Conservation (phyloP, 2,888 invertebrate genomes). For the Alsophila aescularia region DNA sequence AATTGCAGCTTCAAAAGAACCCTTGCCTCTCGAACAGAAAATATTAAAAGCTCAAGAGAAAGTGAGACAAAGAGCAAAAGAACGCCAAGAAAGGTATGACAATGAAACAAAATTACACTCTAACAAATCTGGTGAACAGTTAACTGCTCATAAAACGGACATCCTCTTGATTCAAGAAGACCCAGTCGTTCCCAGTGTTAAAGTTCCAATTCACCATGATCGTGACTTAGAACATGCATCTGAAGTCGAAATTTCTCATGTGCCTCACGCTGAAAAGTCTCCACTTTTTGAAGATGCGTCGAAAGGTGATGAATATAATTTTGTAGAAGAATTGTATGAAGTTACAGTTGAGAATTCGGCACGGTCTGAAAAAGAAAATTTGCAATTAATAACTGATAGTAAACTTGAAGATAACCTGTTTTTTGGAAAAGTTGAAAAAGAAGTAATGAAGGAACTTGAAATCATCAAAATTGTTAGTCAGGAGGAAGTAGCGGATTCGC, state of each 20-base stretch:
- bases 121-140: background rate
- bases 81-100: constrained; percentile 46
- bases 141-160: constrained; percentile 3
- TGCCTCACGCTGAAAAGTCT: constrained; percentile 18
- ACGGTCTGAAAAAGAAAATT: background rate
- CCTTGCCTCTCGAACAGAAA: constrained; percentile 61
- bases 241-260: constrained; percentile 53
- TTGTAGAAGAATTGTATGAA: background rate
- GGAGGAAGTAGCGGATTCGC: background rate
- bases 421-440: constrained; percentile 12
- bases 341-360: background rate
- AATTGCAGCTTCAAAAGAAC: constrained; percentile 54
- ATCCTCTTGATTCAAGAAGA: constrained; percentile 5
- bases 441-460: constrained; percentile 6
- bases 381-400: background rate
- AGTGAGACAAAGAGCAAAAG: constrained; percentile 57
- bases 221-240: constrained; percentile 39
- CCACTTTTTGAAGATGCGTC: background rate
- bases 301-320: background rate
- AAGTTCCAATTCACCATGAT: constrained; percentile 42
- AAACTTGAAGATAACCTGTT: constrained; percentile 2
- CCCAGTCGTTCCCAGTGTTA: constrained; percentile 20
- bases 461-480: background rate
- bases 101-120: constrained; percentile 26
- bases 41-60: constrained; percentile 64